Conservation (phyloP, 2,888 invertebrate genomes). For the Stenoptilia bipunctidactyla region DNA sequence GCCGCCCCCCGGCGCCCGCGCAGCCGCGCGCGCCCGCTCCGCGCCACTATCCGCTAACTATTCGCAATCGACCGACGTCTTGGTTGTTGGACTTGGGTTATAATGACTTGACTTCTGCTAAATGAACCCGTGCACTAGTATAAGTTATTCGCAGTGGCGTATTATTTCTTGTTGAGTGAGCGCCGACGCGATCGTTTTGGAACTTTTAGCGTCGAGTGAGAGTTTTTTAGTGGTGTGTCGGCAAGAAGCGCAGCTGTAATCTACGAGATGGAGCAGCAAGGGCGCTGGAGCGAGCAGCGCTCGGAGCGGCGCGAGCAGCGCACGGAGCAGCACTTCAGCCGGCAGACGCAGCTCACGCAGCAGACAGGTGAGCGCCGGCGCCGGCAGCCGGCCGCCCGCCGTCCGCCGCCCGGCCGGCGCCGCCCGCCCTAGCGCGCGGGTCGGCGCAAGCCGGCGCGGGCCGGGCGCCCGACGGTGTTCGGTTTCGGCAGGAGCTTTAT, state of each 20-base stretch:
- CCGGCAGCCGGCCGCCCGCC: conserved; percentile 18
- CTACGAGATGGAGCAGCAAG: conserved; percentile 83
- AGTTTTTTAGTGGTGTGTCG: conserved; percentile 58
- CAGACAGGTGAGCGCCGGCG: conserved; percentile 79
- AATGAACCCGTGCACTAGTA: conserved; percentile 71
- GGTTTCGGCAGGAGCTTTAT: conserved; percentile 56
- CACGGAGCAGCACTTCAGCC: conserved; percentile 84
- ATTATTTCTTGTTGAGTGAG: conserved; percentile 44
- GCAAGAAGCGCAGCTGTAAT: conserved; percentile 54
- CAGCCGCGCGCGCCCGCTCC: conserved; percentile 31
- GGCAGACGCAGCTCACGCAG: conserved; percentile 78
- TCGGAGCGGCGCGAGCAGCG: conserved; percentile 36
- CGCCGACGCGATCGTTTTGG: conserved; percentile 46
- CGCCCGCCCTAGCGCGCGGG: conserved; percentile 16
- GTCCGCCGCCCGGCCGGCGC: conserved; percentile 13
- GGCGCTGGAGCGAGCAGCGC: conserved; percentile 53
- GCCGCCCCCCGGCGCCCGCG: conserved; percentile 34
- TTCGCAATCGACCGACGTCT: conserved; percentile 96
- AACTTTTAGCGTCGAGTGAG: conserved; percentile 61
- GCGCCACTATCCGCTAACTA: conserved; percentile 87
- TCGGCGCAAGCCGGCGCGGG: conserved; percentile 22
- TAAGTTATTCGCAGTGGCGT: conserved; percentile 64
- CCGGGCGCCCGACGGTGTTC: conserved; percentile 44
- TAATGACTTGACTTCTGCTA: conserved; percentile 85
- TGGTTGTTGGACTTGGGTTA: conserved; percentile 81